Conservation (phyloP, 1,140 invertebrate species). For the Cydia pomonella region DNA sequence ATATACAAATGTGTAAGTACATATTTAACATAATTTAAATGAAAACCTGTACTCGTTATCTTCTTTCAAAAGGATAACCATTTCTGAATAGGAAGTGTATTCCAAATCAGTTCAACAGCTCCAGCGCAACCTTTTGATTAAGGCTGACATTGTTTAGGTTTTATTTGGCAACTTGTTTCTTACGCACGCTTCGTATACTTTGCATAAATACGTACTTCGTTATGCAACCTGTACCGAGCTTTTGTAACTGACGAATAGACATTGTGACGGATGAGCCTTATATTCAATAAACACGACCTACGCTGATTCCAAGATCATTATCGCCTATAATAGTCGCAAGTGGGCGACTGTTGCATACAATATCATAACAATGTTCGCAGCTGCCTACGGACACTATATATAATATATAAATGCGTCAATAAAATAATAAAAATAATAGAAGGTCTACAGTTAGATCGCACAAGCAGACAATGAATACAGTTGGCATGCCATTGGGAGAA, state of each 20-base stretch:
- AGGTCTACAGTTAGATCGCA: conserved; percentile 63
- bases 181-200: background rate
- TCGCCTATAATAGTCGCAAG: conserved; percentile 51
- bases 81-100: no score
- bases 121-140: no score
- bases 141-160: background rate
- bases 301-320: conserved; percentile 75
- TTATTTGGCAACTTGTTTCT: conserved; percentile 10
- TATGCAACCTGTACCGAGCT: conserved; percentile 19
- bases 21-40: no score
- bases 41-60: no score
- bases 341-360: conserved; percentile 69
- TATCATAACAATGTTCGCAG: conserved; percentile 59
- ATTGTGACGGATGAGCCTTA: conserved; percentile 35
- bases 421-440: conserved; percentile 53
- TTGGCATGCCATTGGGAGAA: background rate
- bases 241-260: conserved; percentile 31
- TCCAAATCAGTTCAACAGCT: no score
- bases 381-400: conserved; percentile 39
- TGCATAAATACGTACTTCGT: conserved; percentile 19
- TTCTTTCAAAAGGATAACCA: no score
- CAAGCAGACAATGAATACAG: conserved; percentile 61
- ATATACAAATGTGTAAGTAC: no score
- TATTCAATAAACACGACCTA: conserved; percentile 73
- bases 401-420: conserved; percentile 38